Evolutionary conservation across 2,888 invertebrate species (phyloP).

Genomic region (Clitarchus hookeri): DNA sequence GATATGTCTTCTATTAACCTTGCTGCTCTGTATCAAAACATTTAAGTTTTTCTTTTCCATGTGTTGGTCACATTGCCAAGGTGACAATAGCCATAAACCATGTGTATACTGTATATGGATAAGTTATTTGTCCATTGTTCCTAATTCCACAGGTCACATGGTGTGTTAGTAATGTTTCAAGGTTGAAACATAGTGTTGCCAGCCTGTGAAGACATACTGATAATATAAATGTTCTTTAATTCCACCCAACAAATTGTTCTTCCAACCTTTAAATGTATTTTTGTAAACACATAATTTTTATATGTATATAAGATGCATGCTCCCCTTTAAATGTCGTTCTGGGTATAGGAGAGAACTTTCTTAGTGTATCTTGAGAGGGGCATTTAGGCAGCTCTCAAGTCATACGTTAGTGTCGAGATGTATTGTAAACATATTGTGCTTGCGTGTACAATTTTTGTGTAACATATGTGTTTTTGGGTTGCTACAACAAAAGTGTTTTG

Average conservation of each 20-base stretch:
- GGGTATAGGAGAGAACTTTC: neutral
- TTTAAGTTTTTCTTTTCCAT: neutral
- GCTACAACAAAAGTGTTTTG: neutral
- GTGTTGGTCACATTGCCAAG: neutral
- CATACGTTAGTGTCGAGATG: neutral
- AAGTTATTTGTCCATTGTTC: neutral
- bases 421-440: neutral
- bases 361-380: neutral
- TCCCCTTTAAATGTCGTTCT: neutral
- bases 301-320: neutral
- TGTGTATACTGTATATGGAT: neutral
- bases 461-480: neutral
- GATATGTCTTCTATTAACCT: neutral
- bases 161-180: neutral
- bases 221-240: neutral
- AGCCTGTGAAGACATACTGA: neutral
- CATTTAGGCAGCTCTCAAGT: neutral
- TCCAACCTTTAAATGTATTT: slow-evolving; percentile 5
- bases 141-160: neutral
- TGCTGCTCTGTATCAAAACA: neutral
- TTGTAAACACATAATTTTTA: neutral
- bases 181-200: neutral
- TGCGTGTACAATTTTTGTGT: slow-evolving; percentile 12
- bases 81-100: neutral
- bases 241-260: slow-evolving; percentile 7